Evolutionary conservation across 2,888 invertebrate genomes (phyloP).

Genomic region (Oscheius sp.): DNA sequence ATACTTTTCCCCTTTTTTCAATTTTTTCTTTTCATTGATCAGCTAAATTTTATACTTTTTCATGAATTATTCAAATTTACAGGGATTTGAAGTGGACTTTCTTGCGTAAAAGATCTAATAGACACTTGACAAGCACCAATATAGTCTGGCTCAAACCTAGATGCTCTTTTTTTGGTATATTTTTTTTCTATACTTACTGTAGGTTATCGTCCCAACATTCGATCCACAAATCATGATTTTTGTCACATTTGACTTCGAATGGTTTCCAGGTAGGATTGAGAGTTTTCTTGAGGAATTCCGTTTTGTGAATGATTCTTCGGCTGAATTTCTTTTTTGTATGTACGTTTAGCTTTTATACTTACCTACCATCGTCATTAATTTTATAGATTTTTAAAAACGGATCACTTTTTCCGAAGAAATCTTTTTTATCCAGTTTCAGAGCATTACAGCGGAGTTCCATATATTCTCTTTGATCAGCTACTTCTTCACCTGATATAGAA

Average conservation of each 20-base stretch:
- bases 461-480: conserved; percentile 48
- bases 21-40: conserved; percentile 73
- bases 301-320: conserved; percentile 64
- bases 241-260: conserved; percentile 72
- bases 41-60: conserved; percentile 66
- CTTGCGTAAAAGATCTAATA: not conserved
- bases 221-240: conserved; percentile 22
- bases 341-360: not conserved
- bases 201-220: conserved; percentile 27
- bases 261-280: conserved; percentile 75
- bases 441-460: conserved; percentile 40
- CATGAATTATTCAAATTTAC: conserved; percentile 61
- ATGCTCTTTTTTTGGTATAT: too few species aligned
- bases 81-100: not conserved
- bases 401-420: conserved; percentile 65
- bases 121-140: conserved; percentile 30
- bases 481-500: conserved; percentile 55
- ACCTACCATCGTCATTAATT: conserved; percentile 58
- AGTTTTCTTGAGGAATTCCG: conserved; percentile 75
- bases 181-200: not conserved
- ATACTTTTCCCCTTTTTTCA: conserved; percentile 73
- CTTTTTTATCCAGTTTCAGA: conserved; percentile 55
- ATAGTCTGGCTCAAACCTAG: conserved; percentile 25
- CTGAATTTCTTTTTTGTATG: conserved; percentile 31
- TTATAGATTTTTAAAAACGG: conserved; percentile 65